Evolutionary conservation across 2,113 vertebrate genomes (phyloP).

Genomic region (Tragelaphus buxtoni): DNA sequence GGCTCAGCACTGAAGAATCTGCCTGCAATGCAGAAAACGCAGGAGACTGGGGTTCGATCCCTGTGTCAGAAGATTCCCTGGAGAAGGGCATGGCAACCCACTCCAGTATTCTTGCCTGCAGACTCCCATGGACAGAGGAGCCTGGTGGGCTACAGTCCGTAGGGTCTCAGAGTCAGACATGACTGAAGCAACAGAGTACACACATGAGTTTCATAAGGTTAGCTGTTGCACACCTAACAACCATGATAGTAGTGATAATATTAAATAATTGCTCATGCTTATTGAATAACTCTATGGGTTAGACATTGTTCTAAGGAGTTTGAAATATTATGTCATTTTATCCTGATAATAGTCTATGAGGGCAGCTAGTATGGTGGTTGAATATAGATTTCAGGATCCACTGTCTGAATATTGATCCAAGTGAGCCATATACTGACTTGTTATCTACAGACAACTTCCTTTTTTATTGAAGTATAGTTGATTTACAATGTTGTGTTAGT

Average conservation of each 20-base stretch:
- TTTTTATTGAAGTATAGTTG: background rate
- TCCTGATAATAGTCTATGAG: rapidly evolving
- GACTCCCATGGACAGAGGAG: background rate
- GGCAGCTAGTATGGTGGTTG: rapidly evolving
- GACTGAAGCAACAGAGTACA: background rate
- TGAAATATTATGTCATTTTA: no score
- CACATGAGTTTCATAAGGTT: background rate
- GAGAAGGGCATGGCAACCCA: background rate
- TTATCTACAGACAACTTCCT: background rate
- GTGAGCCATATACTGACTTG: rapidly evolving
- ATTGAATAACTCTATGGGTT: background rate
- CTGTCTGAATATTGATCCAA: background rate
- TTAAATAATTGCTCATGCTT: background rate
- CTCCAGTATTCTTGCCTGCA: background rate
- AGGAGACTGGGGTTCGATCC: background rate
- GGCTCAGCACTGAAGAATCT: background rate
- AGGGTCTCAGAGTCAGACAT: background rate
- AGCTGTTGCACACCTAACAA: rapidly evolving
- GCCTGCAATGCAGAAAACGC: background rate
- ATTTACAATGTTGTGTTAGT: background rate
- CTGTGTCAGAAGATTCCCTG: background rate
- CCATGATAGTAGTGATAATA: rapidly evolving
- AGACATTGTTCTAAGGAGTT: background rate
- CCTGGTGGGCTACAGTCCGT: background rate
- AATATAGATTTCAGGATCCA: background rate